phyloP scores from a whole-genome alignment of 2,888 invertebrate genomes.

The Pseudococcus viburni region DNA sequence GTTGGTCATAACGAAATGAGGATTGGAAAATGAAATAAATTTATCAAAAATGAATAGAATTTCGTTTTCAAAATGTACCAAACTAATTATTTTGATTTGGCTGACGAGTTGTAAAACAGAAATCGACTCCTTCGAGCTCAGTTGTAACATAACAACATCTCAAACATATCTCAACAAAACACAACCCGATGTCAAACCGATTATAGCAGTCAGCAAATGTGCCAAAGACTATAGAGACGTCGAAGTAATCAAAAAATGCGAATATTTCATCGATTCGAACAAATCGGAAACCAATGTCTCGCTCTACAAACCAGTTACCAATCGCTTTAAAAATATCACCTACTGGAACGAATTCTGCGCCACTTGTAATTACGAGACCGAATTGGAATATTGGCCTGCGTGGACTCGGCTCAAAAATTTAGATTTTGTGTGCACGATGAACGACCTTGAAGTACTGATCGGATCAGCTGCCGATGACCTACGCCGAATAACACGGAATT shows the following conservation, averaged over 20 bases:
- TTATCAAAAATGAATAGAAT: not conserved
- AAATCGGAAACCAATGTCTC: not conserved
- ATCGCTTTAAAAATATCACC: not conserved
- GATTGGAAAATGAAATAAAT: not conserved
- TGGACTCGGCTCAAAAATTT: not conserved
- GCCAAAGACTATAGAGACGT: not conserved
- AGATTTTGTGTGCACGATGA: not conserved
- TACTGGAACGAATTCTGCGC: constrained; percentile 4
- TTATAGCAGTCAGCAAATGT: not conserved
- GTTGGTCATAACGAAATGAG: too few relatives aligned
- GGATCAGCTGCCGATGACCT: not conserved
- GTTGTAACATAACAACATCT: not conserved
- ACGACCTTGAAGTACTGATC: not conserved
- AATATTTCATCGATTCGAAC: not conserved
- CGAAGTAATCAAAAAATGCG: not conserved
- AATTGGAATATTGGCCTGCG: not conserved
- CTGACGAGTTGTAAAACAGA: not conserved
- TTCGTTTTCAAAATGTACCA: not conserved
- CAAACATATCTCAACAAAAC: not conserved
- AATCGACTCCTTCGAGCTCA: not conserved
- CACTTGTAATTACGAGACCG: not conserved
- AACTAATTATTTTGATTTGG: not conserved
- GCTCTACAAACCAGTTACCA: not conserved
- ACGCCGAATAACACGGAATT: not conserved
- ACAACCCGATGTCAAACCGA: not conserved